phyloP scores from a whole-genome alignment of 23 tunicate species.

The Trididemnum clinides region DNA sequence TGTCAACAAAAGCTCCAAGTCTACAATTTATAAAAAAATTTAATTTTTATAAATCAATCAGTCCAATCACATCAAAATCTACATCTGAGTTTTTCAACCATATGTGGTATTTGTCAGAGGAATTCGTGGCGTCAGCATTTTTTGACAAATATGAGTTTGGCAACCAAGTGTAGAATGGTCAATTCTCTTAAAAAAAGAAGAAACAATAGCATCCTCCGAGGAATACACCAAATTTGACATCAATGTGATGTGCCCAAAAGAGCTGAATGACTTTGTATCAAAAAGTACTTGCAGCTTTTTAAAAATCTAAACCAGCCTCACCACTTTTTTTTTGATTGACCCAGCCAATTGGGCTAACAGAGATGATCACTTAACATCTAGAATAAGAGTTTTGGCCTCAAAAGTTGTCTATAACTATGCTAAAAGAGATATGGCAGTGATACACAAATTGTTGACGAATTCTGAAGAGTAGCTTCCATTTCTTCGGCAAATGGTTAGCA shows the following conservation, averaged over 20 bases:
- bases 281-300: neutral
- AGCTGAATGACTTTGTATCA: neutral
- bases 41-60: neutral
- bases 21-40: neutral
- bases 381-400: neutral
- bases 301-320: neutral
- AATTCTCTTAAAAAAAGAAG: neutral
- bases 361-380: neutral
- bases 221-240: neutral
- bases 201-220: neutral
- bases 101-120: constrained; percentile 9
- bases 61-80: neutral
- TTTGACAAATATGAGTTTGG: neutral
- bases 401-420: no score
- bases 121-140: neutral
- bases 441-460: neutral
- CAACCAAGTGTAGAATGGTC: neutral
- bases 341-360: neutral
- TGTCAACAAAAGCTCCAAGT: neutral
- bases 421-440: no score
- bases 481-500: neutral
- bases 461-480: neutral
- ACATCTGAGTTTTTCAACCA: neutral
- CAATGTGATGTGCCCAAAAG: neutral
- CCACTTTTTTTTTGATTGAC: neutral